Evolutionary conservation across 2,888 invertebrate genomes (phyloP).

Genomic region (Cenopis cana): DNA sequence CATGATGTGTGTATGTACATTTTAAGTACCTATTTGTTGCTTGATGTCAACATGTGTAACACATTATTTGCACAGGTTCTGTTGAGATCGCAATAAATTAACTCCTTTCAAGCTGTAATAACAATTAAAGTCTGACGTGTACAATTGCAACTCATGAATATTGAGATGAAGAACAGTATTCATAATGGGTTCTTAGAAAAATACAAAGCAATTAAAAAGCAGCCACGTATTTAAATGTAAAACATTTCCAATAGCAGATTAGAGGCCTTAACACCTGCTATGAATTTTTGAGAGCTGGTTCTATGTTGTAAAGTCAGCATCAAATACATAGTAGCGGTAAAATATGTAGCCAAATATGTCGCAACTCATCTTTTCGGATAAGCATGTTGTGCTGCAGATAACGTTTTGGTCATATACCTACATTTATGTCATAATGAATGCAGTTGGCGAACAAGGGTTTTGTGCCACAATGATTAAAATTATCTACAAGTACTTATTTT

Average conservation of each 20-base stretch:
- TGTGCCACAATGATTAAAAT: background rate
- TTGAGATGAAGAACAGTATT: background rate
- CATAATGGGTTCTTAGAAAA: background rate
- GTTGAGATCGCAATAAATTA: slow-evolving; percentile 7
- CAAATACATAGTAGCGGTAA: no score
- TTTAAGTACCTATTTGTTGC: slow-evolving; percentile 22
- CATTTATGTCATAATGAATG: slow-evolving; percentile 6
- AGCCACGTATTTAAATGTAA: background rate
- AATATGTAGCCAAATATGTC: no score
- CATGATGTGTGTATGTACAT: slow-evolving; percentile 16
- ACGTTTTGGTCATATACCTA: slow-evolving; percentile 3
- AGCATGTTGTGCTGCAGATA: slow-evolving; percentile 3
- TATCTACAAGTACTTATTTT: background rate
- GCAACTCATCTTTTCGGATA: no score
- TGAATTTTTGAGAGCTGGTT: background rate
- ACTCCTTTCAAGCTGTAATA: background rate
- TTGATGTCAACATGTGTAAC: slow-evolving; percentile 24
- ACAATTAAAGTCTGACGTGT: background rate
- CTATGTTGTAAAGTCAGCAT: background rate
- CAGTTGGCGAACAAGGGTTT: background rate
- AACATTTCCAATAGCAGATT: background rate
- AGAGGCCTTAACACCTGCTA: background rate
- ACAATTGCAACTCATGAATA: background rate
- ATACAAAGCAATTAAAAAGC: no score
- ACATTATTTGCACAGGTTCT: slow-evolving; percentile 26